Base-by-base conservation (phyloP, 1,140 invertebrate genomes). In the Agrypnia vestita region DNA sequence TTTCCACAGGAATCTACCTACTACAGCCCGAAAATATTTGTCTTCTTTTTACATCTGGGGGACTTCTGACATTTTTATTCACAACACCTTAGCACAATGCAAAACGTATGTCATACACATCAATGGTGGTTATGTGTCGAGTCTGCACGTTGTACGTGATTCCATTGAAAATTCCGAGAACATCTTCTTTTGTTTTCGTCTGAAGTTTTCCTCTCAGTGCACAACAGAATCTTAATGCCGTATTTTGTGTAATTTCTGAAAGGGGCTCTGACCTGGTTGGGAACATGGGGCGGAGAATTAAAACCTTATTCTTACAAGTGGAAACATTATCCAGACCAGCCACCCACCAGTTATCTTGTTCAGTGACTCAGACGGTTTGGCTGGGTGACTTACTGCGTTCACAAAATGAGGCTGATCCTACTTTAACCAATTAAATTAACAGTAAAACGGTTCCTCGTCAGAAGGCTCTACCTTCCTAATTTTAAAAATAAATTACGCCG, bases 291-390 rank as follows among this genome's bases (percentile, higher is more conserved):
- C n/a, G 19, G 53, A 9, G 53, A 13, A 19, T n/a, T 56, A 19
- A 56, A 56, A 59, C 15, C 55, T 21, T 59, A 8, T 13, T 21
- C 12, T 11, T 21, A 59, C 55, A 59, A 59, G 55, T 21, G 55
- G 17, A 17, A 59, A 56, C n/a, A 56, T 19, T 21, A 8, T 21
- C 55, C 4, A 53, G 15, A n/a, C 3, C 11, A n/a, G 4, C 43
- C 62, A 44, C 43, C 62, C n/a, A 19, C 61, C 61, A 13, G 61
- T 71, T 62, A 19, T 51, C 67, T 51, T 69, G 67, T 51, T 51
- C 44, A 49, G 67, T 71, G 67, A 71, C 67, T 71, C 67, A 71
- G 64, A 71, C 47, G 67, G 47, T 35, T 64, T 25, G 61, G 61
- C 25, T 71, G 17, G 49, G 67, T 71, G 46, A 71, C 49, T 51